phyloP scores from a whole-genome alignment of 2,888 invertebrate species.

The Pseudanteris insignis region DNA sequence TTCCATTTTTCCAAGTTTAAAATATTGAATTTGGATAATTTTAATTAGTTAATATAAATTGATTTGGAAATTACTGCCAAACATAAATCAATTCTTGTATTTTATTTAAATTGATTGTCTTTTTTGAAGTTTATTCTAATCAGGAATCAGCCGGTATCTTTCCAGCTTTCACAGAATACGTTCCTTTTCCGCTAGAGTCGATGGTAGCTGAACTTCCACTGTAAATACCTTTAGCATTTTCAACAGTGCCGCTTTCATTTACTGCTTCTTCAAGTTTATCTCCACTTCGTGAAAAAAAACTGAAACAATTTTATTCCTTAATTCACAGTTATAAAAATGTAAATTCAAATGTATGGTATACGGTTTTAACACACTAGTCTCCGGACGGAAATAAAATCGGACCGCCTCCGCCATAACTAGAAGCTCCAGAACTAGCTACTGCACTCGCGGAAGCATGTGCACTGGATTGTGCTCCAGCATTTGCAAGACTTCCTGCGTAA shows the following conservation, averaged over 20 bases:
- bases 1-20: background rate
- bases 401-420: slow-evolving; percentile 19
- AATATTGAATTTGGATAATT: no score
- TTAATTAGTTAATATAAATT: no score
- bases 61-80: background rate
- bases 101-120: background rate
- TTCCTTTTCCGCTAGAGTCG: slow-evolving; percentile 67
- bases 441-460: slow-evolving; percentile 18
- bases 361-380: no score
- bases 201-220: slow-evolving; percentile 67
- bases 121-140: slow-evolving; percentile 2
- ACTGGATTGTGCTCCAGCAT: slow-evolving; percentile 1
- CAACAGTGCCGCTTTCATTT: slow-evolving; percentile 64
- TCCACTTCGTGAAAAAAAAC: slow-evolving; percentile 65
- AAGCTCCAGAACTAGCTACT: slow-evolving; percentile 29
- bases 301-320: no score
- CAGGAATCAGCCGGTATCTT: slow-evolving; percentile 58
- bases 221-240: slow-evolving; percentile 67
- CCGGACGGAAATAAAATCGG: slow-evolving; percentile 11
- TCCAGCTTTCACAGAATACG: slow-evolving; percentile 68
- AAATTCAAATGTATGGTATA: no score
- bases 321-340: no score
- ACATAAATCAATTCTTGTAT: background rate
- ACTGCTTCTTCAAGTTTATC: slow-evolving; percentile 57
- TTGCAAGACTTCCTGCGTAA: slow-evolving; percentile 9